Percentiles rank a stretch among this genome's conserved stretches.
Conservation (phyloP, 2,113 vertebrate species). For the Vidua chalybeata region DNA sequence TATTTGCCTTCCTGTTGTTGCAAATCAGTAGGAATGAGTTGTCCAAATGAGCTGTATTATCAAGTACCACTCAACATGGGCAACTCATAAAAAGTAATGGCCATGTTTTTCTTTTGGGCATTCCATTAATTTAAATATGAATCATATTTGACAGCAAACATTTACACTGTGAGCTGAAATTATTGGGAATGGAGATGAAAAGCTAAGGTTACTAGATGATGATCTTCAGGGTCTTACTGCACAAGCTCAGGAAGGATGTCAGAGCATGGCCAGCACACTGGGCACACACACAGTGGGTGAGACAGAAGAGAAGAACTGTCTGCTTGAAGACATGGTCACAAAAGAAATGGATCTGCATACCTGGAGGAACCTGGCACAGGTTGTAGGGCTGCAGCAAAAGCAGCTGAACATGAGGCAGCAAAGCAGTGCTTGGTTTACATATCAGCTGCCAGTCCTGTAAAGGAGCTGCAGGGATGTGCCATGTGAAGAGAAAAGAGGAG, state of each 20-base stretch:
- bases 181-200: background rate
- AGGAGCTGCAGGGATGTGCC: background rate
- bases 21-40: background rate
- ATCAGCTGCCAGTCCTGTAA: background rate
- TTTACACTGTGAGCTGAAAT: background rate
- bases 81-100: background rate
- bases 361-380: background rate
- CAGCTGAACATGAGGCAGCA: background rate
- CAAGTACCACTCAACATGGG: background rate
- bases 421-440: background rate
- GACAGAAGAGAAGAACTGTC: background rate
- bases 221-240: background rate
- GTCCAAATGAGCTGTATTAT: background rate
- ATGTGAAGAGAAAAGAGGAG: background rate
- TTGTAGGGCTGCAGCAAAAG: background rate
- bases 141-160: background rate
- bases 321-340: background rate
- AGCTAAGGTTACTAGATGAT: background rate
- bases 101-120: background rate
- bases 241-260: background rate
- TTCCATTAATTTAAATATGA: conserved; percentile 5
- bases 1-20: background rate
- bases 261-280: background rate
- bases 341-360: background rate
- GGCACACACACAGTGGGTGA: too few relatives aligned